phyloP scores from a whole-genome alignment of 2,113 vertebrate genomes.

The Peucedramus taeniatus region DNA sequence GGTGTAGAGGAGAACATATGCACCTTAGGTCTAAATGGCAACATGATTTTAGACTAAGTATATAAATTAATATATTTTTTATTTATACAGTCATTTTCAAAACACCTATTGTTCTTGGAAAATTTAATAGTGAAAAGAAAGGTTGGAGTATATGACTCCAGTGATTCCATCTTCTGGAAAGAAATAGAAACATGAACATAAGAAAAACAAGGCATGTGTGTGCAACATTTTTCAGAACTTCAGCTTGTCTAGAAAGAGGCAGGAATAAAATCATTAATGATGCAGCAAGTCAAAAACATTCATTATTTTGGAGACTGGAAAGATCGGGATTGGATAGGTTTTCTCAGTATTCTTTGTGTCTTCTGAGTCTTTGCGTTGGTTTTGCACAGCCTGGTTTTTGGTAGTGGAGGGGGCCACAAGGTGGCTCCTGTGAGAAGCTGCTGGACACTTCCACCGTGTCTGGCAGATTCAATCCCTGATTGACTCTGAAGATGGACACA shows the following conservation, averaged over 20 bases:
- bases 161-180: neutral
- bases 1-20: neutral
- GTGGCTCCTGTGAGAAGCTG: no score
- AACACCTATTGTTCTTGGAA: neutral
- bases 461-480: rapidly evolving
- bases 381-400: neutral
- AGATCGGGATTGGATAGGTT: neutral
- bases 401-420: rapidly evolving
- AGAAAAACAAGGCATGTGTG: neutral
- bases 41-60: neutral
- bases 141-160: neutral
- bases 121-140: neutral
- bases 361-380: neutral
- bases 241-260: neutral
- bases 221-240: neutral
- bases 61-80: neutral
- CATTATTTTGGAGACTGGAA: neutral
- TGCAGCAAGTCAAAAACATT: neutral
- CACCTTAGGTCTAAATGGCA: neutral
- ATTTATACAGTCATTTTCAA: neutral
- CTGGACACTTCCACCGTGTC: neutral
- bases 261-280: neutral
- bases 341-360: neutral
- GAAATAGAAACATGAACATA: neutral
- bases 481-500: neutral